These are phyloP conservation scores for Protobothrops mucrosquamatus DNA, from an alignment of 2,113 vertebrate genomes.

Conservation along the genomic window DNA sequence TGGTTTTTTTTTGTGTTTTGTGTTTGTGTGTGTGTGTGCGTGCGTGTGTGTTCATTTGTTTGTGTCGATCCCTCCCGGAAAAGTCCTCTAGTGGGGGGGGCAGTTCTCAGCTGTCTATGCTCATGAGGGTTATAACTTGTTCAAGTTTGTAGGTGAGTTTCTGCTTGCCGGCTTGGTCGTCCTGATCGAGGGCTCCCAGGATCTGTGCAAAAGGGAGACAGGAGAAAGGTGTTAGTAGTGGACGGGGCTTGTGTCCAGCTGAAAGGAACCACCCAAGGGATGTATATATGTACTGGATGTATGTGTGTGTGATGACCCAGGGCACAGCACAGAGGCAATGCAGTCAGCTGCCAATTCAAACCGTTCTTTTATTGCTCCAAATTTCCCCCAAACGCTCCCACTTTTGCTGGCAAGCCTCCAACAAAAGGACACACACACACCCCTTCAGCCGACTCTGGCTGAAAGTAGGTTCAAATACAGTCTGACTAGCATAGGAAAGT, in stretches of 20 bases:
- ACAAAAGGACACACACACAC: too few relatives aligned
- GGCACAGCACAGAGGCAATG: too few relatives aligned
- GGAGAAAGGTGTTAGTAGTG: fast-evolving
- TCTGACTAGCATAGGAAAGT: too few relatives aligned
- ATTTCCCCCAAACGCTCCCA: too few relatives aligned
- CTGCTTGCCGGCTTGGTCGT: constrained; percentile 94
- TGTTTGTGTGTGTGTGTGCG: constrained; percentile 47
- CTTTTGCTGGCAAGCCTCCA: too few relatives aligned
- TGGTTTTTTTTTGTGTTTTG: constrained; percentile 77
- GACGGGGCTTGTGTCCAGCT: neutral
- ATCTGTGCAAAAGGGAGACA: constrained; percentile 75
- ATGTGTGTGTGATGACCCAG: too few relatives aligned
- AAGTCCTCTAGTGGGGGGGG: constrained; percentile 93
- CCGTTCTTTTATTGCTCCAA: too few relatives aligned
- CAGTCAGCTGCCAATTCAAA: too few relatives aligned
- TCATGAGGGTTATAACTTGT: constrained; percentile 99
- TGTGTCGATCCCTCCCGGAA: constrained; percentile 82
- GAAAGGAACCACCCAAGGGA: neutral
- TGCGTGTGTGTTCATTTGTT: neutral
- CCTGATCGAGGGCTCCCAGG: constrained; percentile 89
- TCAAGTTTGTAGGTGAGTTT: constrained; percentile 98
- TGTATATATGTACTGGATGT: too few relatives aligned
- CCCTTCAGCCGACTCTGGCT: too few relatives aligned
- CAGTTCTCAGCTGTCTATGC: constrained; percentile 99
- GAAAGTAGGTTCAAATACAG: too few relatives aligned